Evolutionary conservation across 2,797 vertebrate species (phyloP), one percentile per base, ranked within the genome.

Genomic region (Periparus ater): DNA sequence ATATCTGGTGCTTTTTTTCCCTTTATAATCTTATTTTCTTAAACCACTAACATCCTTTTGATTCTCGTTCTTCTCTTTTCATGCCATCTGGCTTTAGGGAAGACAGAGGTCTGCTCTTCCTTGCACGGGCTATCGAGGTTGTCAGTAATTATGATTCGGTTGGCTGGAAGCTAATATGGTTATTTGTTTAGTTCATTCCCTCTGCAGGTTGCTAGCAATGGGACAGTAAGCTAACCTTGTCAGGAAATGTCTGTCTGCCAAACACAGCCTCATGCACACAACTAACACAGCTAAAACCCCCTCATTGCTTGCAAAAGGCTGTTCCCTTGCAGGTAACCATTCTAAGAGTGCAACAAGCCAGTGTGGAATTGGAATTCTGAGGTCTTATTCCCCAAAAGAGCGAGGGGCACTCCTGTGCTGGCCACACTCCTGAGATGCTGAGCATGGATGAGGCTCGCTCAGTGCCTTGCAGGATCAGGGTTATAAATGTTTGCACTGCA

Each of bases 131-230:
- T 95, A 38, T 86, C 96, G 91, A 94, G 67, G 54, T 85, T 96
- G 94, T 96, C 91, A 95, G 91, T 81, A 92, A 94, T 95, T 94
- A 85, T 89, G 93, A 92, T 92, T 93, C 44, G 48, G 83, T 91
- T 97, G 92, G 38, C 92, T 96, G 88, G 86, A 93, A 95, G 74
- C 58, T 95, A 91, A 94, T 89, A 76, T 88, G 83, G n/a, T 96
- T 96, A 80, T 96, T 96, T 96, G 83, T 96, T 96, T 93, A 93
- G 81, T 93, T 96, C 89, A 89, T 93, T 83, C 78, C 45, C 58
- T 95, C 70, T 8, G 6, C 89, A 93, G 81, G 95, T 91, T 96
- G 83, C 80, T 92, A 88, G 90, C 91, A 85, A 77, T 72, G 78
- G 91, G 80, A 70, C 89, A 93, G 87, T 86, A 84, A 93, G 68